Base-by-base conservation (phyloP, 2,888 invertebrate species). In the Pinctada fucata region DNA sequence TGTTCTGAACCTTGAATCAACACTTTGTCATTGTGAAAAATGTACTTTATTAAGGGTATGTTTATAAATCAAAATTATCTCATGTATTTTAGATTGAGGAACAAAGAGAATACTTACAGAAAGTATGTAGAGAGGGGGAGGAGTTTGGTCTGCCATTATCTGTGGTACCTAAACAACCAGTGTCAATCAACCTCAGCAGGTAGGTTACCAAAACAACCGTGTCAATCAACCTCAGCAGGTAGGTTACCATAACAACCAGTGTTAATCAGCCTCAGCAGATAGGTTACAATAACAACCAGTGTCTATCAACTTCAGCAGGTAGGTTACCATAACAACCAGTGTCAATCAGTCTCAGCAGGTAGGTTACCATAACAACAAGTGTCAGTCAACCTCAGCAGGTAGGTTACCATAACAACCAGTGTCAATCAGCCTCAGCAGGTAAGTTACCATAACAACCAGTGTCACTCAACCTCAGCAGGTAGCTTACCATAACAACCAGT, bases 131-230 rank as follows among this genome's bases (percentile, higher is more conserved):
- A 75, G 90, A 89, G n/a, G 89, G 88, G 0, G 89, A 89, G 3
- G 86, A 88, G 31, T 90, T 85, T 83, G 92, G 92, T 8, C 79
- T 92, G 47, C 92, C 92, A 16, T 82, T 88, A 68, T 82, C 85
- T n/a, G 86, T 91, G 63, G 86, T 91, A 64, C 88, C 88, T 2
- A 89, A 91, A 79, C 90, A 91, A 79, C 91, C 91, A 0, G 89
- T 92, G 45, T 88, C 91, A 49, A 85, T 92, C 78, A 92, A 92
- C 83, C 88, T 89, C 70, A 91, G 89, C 90, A 90, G 89, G 91
- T 92, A 84, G 79, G 75, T 49, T 48, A 3, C 4, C 10, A 16
- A 89, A 91, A 79, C 90, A 91, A 79, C 91, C 91, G 89, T 92
- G 45, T 88, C 91, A 49, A 85, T 92, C 78, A 92, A 92, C 83